Percentiles rank a stretch among this genome's conserved stretches.
These are phyloP conservation scores for Sesia apiformis DNA, from an alignment of 2,888 invertebrate genomes.

Conservation along the genomic window DNA sequence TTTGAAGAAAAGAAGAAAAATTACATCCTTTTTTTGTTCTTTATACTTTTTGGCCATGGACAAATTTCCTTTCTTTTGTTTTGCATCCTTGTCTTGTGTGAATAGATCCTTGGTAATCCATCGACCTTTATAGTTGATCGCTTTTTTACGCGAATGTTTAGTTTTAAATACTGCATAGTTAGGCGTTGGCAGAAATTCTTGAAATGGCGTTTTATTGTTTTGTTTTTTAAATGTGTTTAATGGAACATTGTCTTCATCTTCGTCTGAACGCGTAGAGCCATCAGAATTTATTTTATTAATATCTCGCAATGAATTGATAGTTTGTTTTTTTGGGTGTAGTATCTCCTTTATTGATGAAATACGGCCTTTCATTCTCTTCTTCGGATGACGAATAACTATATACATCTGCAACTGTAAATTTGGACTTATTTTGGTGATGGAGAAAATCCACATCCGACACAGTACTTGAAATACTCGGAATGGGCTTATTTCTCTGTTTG, in stretches of 20 bases:
- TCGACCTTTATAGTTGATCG: conserved; percentile 4
- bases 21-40: neutral
- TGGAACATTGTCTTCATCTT: conserved; percentile 2
- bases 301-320: neutral
- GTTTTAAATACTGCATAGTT: conserved; percentile 1
- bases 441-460: too few species aligned
- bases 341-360: neutral
- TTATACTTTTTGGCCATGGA: neutral
- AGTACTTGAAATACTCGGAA: too few species aligned
- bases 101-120: conserved; percentile 5
- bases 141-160: conserved; percentile 1
- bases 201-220: conserved; percentile 1
- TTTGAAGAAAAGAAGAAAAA: too few species aligned
- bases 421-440: neutral
- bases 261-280: neutral
- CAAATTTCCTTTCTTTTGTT: conserved; percentile 3
- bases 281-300: conserved; percentile 1
- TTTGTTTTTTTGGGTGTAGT: neutral
- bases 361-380: neutral
- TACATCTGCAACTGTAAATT: neutral
- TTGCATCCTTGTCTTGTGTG: conserved; percentile 2
- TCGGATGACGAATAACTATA: neutral
- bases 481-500: too few species aligned
- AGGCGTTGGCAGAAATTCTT: conserved; percentile 4
- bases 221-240: conserved; percentile 1